Conservation (phyloP, 2,888 invertebrate species). For the Microctonus brassicae region DNA sequence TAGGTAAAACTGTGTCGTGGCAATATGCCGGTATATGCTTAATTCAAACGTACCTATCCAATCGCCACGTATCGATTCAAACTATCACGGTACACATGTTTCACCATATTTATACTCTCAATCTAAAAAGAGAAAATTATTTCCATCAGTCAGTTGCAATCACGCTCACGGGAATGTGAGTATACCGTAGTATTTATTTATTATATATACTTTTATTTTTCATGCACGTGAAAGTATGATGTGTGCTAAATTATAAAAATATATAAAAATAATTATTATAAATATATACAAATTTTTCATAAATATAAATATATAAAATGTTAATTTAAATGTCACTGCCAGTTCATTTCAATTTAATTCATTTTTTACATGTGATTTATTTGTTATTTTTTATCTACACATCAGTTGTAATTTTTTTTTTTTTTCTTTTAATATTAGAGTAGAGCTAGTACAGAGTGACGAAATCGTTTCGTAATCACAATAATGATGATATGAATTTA, state of each 20-base stretch:
- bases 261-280: neutral
- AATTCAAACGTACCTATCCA: neutral
- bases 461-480: neutral
- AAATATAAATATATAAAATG: too few species aligned
- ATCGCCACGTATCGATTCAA: neutral
- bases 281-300: neutral
- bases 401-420: neutral
- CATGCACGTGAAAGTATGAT: neutral
- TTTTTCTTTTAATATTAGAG: neutral
- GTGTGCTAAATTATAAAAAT: too few species aligned
- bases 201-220: too few species aligned
- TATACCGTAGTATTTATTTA: neutral
- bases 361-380: too few species aligned
- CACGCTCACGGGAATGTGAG: neutral
- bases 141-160: neutral
- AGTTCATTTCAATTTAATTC: too few species aligned
- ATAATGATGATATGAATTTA: neutral
- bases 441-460: neutral
- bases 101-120: neutral
- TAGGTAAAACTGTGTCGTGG: neutral
- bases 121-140: conserved; percentile 1
- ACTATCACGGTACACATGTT: neutral
- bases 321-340: too few species aligned
- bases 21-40: neutral
- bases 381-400: too few species aligned